phyloP scores from a whole-genome alignment of 2,113 vertebrate genomes.

The Sphaerodactylus townsendi region DNA sequence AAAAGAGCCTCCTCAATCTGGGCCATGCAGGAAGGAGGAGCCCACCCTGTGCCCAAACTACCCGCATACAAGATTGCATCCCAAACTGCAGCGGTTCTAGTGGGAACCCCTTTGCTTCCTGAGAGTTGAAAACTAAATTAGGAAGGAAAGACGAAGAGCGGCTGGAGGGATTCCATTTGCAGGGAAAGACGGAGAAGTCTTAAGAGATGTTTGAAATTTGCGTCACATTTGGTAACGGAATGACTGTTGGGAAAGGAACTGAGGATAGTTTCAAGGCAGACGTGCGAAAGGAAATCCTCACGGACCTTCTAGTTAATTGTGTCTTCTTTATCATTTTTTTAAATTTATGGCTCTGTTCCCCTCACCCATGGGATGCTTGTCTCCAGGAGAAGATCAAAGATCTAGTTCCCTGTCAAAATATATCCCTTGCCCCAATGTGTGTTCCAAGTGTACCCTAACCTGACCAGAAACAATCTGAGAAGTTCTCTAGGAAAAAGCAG shows the following conservation, averaged over 20 bases:
- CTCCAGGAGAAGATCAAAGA: neutral
- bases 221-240: neutral
- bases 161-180: neutral
- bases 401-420: neutral
- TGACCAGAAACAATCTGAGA: neutral
- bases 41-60: slow-evolving; percentile 1
- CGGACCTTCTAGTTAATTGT: too few relatives aligned
- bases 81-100: neutral
- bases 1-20: neutral
- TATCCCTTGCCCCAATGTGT: neutral
- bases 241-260: neutral
- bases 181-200: neutral
- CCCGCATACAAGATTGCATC: neutral
- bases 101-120: neutral
- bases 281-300: neutral
- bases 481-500: neutral
- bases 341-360: neutral
- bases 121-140: neutral
- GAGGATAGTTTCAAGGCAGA: neutral
- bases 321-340: too few relatives aligned
- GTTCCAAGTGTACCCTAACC: too few relatives aligned
- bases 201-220: neutral
- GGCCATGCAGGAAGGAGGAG: neutral
- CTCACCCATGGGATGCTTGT: too few relatives aligned
- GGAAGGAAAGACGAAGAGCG: neutral